phyloP scores from a whole-genome alignment of 2,113 vertebrate species.

The Peucedramus taeniatus region DNA sequence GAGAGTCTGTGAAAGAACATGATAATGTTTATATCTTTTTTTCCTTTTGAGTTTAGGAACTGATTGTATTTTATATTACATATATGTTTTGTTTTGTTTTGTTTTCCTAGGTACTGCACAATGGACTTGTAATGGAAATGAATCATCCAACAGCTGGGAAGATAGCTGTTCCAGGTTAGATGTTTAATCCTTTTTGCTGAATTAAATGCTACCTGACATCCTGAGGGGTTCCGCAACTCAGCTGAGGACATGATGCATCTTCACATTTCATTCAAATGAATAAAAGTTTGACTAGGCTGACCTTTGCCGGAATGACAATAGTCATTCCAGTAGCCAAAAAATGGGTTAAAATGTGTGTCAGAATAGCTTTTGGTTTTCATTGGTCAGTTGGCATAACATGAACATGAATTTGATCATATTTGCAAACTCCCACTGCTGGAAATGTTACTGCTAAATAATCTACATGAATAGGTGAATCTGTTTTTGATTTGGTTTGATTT shows the following conservation, averaged over 20 bases:
- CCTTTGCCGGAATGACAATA: background rate
- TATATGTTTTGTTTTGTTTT: background rate
- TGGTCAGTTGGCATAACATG: background rate
- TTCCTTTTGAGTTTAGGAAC: background rate
- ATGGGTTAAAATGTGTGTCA: background rate
- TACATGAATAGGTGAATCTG: background rate
- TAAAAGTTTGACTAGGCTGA: background rate
- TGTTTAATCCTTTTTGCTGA: slow-evolving; percentile 16
- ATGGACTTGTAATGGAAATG: slow-evolving; percentile 88
- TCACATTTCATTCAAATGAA: background rate
- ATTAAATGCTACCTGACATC: background rate
- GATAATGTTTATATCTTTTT: background rate
- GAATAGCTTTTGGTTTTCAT: slow-evolving; percentile 6
- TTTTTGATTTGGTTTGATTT: slow-evolving; percentile 20
- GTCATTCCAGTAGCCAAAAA: background rate
- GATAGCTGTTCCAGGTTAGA: slow-evolving; percentile 86
- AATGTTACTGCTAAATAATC: slow-evolving; percentile 9
- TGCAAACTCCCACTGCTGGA: background rate
- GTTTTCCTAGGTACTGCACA: slow-evolving; percentile 84
- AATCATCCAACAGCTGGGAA: slow-evolving; percentile 85
- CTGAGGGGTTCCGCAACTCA: background rate
- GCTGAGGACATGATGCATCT: background rate
- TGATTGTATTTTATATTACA: background rate
- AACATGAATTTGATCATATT: slow-evolving; percentile 38
- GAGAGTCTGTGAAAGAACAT: background rate